Base-by-base conservation (phyloP, 2,888 invertebrate genomes). In the Thereva nobilitata region DNA sequence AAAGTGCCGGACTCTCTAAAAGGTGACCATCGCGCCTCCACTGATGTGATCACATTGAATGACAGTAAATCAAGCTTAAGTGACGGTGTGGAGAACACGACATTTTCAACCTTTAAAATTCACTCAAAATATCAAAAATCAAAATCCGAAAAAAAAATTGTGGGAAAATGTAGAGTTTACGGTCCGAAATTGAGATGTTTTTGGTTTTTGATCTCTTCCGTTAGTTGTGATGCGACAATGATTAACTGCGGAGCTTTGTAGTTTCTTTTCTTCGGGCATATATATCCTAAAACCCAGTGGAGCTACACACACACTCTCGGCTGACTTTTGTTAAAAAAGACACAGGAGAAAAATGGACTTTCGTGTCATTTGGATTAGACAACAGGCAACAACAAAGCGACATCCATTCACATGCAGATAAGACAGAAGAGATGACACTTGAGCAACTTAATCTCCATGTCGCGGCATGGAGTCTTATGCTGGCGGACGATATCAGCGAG, bases 371-470 rank as follows among this genome's bases (percentile, higher is more conserved):
- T 61, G 12, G 61, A 41, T 23, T 34, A 37, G 49, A 50, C 23
- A 23, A 50, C 8, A 61, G 6, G 12, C 40, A 34, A 37, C 61
- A n/a, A 12, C 45, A 12, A 35, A 50, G 38, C 42, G 50, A 50
- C 41, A 5, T 38, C 40, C 41, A 61, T 61, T 61, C 50, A 61
- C 49, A 61, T 61, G 61, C 61, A 61, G 61, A 61, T 61, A 41
- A 10, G 50, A 40, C 4, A 4, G 9, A 45, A 8, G 12, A 40
- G 10, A 23, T 23, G 61, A 6, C 8, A 23, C 50, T 34, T 61
- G 49, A 6, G 8, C 34, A 47, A 50, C n/a, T 23, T 23, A 23
- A 10, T 47, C 61, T 61, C 40, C 49, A 50, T 61, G 50, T 40
- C 23, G 5, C 37, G 59, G 10, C 59, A n/a, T 8, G 49, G 49